These are phyloP conservation scores for Sminthurinus aureus DNA, from an alignment of 2,888 invertebrate species.

Conservation along the genomic window DNA sequence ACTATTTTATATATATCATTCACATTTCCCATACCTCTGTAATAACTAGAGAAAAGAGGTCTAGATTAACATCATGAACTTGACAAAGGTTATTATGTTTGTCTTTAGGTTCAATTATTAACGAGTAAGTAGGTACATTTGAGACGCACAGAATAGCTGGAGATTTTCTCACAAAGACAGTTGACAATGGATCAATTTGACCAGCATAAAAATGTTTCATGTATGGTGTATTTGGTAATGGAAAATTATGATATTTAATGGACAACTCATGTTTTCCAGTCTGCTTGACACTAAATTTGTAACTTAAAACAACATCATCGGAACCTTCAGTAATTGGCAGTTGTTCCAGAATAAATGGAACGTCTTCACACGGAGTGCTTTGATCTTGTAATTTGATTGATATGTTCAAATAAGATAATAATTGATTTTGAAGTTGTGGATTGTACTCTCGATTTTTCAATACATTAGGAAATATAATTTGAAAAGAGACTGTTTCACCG, in stretches of 20 bases:
- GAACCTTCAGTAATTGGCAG: slow-evolving; percentile 61
- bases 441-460: slow-evolving; percentile 9
- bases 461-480: slow-evolving; percentile 43
- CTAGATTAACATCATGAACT: slow-evolving; percentile 53
- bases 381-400: slow-evolving; percentile 23
- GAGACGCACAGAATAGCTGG: slow-evolving; percentile 51
- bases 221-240: slow-evolving; percentile 65
- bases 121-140: slow-evolving; percentile 44
- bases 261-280: slow-evolving; percentile 65
- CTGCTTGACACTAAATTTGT: slow-evolving; percentile 65
- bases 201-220: slow-evolving; percentile 64
- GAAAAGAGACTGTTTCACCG: slow-evolving; percentile 56
- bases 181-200: slow-evolving; percentile 56
- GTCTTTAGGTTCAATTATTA: slow-evolving; percentile 53
- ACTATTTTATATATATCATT: no score
- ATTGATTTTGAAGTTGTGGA: slow-evolving; percentile 14
- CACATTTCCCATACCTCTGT: slow-evolving; percentile 41
- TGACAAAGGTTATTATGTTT: slow-evolving; percentile 56
- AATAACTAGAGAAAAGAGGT: slow-evolving; percentile 47
- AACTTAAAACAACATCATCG: slow-evolving; percentile 62
- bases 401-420: slow-evolving; percentile 13
- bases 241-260: slow-evolving; percentile 63
- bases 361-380: slow-evolving; percentile 29
- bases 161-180: slow-evolving; percentile 51
- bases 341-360: slow-evolving; percentile 62